phyloP scores from a whole-genome alignment of 2,113 vertebrate species.

The Phyllopteryx taeniolatus region DNA sequence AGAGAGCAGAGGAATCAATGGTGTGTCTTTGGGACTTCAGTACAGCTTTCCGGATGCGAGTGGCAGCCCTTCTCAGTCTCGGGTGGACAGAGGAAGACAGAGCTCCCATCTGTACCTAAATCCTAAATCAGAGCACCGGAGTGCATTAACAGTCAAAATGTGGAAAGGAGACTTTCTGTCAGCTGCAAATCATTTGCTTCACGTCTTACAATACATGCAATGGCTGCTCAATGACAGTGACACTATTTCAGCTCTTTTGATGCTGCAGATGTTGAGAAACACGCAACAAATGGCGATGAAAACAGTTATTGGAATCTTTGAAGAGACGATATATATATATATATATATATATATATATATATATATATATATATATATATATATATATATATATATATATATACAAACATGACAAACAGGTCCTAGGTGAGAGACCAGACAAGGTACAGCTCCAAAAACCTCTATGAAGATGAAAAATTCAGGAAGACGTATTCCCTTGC shows the following conservation, averaged over 20 bases:
- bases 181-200: conserved; percentile 2
- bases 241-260: background rate
- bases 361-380: too few species aligned
- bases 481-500: too few species aligned
- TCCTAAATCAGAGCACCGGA: conserved; percentile 42
- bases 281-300: background rate
- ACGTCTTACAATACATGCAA: background rate
- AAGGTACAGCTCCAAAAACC: too few species aligned
- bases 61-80: conserved; percentile 35
- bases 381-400: too few species aligned
- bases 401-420: too few species aligned
- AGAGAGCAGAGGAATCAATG: conserved; percentile 10
- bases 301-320: background rate
- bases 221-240: background rate
- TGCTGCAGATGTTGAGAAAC: background rate
- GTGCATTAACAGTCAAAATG: conserved; percentile 32
- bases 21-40: background rate
- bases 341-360: too few species aligned
- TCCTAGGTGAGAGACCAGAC: too few species aligned
- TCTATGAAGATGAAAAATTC: too few species aligned
- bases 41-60: conserved; percentile 25
- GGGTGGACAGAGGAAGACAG: conserved; percentile 43
- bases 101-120: conserved; percentile 57
- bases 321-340: too few species aligned
- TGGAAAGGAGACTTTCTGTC: conserved; percentile 42